Conservation (phyloP, 2,797 vertebrate species). For the Enteromius afrohamiltoni region DNA sequence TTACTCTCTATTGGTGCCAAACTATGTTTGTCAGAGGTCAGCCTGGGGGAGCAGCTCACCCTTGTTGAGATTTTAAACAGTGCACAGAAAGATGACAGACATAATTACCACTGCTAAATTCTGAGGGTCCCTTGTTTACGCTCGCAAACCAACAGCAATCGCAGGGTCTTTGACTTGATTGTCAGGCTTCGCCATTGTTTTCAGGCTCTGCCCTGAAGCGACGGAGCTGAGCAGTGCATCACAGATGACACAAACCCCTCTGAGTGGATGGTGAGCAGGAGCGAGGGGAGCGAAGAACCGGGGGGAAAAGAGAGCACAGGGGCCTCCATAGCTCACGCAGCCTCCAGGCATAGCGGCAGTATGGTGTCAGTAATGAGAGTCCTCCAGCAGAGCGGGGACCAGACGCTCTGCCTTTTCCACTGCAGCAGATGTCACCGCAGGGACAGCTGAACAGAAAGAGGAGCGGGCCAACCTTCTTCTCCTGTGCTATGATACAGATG, state of each 20-base stretch:
- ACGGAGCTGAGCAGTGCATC: slow-evolving; percentile 48
- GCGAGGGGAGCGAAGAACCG: slow-evolving; percentile 40
- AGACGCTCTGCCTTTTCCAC: slow-evolving; percentile 39
- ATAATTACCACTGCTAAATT: slow-evolving; percentile 54
- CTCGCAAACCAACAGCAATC: slow-evolving; percentile 45
- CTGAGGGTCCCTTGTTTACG: slow-evolving; percentile 48
- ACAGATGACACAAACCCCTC: slow-evolving; percentile 54
- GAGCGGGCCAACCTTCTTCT: slow-evolving; percentile 37
- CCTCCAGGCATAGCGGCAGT: slow-evolving; percentile 51
- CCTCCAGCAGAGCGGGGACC: slow-evolving; percentile 45
- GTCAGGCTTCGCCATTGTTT: slow-evolving; percentile 57
- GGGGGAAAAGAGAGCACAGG: slow-evolving; percentile 42
- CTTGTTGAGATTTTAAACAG: slow-evolving; percentile 58
- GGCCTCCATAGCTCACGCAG: slow-evolving; percentile 42
- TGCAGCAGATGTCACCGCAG: slow-evolving; percentile 52
- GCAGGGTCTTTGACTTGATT: slow-evolving; percentile 49
- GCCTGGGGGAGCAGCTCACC: slow-evolving; percentile 49
- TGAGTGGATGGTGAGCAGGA: slow-evolving; percentile 37
- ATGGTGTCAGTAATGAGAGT: slow-evolving; percentile 60
- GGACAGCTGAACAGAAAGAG: slow-evolving; percentile 42
- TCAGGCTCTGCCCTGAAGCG: slow-evolving; percentile 48
- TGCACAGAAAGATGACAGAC: slow-evolving; percentile 60
- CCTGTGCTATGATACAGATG: slow-evolving; percentile 36
- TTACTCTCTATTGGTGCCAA: slow-evolving; percentile 50
- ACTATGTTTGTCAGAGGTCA: slow-evolving; percentile 61